A percentile compares a stretch with the other conserved stretches of the same genome.
These are phyloP conservation scores for Acrobeloides nanus DNA, from an alignment of 2,888 invertebrate species.

Conservation along the genomic window DNA sequence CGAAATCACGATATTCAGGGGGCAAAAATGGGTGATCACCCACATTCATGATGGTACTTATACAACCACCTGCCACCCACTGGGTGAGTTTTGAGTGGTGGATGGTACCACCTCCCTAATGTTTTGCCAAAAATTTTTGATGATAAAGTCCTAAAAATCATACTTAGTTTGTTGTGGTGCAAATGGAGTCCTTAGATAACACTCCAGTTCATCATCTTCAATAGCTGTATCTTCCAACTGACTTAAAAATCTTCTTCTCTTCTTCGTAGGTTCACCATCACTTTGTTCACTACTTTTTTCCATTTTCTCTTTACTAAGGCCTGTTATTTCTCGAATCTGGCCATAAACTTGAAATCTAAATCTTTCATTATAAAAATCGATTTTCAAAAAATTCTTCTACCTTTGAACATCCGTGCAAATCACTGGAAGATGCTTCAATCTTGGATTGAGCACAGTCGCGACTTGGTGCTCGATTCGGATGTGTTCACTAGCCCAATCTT, in stretches of 20 bases:
- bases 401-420: constrained; percentile 36
- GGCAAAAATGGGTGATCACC: too few species aligned
- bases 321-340: constrained; percentile 19
- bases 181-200: constrained; percentile 23
- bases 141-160: neutral
- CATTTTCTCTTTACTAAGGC: constrained; percentile 12
- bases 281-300: constrained; percentile 2
- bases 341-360: constrained; percentile 17
- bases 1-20: too few species aligned
- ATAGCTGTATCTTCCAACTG: constrained; percentile 39
- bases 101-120: too few species aligned
- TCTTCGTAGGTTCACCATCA: constrained; percentile 31
- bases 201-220: constrained; percentile 42
- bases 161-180: constrained; percentile 14
- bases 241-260: constrained; percentile 41
- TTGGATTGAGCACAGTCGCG: constrained; percentile 41
- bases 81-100: too few species aligned
- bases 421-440: constrained; percentile 26
- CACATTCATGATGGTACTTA: too few species aligned
- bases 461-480: constrained; percentile 35
- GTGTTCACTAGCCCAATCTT: constrained; percentile 22
- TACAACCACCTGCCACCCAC: too few species aligned
- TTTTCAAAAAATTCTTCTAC: constrained; percentile 2
- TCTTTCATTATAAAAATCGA: neutral
- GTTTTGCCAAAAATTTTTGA: neutral